These are phyloP conservation scores for Platypus cylindrus DNA, from an alignment of 2,888 invertebrate genomes.

Conservation along the genomic window DNA sequence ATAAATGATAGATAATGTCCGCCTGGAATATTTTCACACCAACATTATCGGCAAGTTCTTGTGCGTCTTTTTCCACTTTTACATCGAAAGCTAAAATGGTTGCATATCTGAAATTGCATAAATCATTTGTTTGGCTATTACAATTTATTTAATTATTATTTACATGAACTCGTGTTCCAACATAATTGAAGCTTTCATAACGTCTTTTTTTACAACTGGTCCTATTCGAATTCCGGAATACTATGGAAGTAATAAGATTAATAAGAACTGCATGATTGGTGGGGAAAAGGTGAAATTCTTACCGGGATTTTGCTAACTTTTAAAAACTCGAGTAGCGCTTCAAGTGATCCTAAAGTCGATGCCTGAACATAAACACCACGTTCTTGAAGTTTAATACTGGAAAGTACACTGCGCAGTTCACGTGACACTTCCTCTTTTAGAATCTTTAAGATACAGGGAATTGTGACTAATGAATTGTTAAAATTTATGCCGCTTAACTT, in stretches of 20 bases:
- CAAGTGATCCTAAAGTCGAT: slow-evolving; percentile 96
- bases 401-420: slow-evolving; percentile 79
- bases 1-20: slow-evolving; percentile 99
- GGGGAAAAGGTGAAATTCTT: no score
- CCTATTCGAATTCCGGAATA: slow-evolving; percentile 98
- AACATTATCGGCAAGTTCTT: slow-evolving; percentile 88
- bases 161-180: slow-evolving; percentile 92
- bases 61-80: slow-evolving; percentile 94
- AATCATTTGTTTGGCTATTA: background rate
- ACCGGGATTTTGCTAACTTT: slow-evolving; percentile 87
- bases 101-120: slow-evolving; percentile 56
- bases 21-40: slow-evolving; percentile 96
- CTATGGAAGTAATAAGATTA: no score
- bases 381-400: slow-evolving; percentile 80
- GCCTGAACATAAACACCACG: slow-evolving; percentile 99
- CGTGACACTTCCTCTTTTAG: slow-evolving; percentile 71
- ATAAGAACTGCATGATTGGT: no score
- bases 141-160: slow-evolving; percentile 32
- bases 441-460: slow-evolving; percentile 5
- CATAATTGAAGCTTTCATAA: slow-evolving; percentile 99
- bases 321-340: slow-evolving; percentile 90
- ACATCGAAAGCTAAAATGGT: slow-evolving; percentile 99
- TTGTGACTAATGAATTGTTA: background rate
- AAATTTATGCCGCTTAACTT: background rate
- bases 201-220: slow-evolving; percentile 97